Base-by-base conservation (phyloP, 1,140 invertebrate genomes). In the Platyura marginata region DNA sequence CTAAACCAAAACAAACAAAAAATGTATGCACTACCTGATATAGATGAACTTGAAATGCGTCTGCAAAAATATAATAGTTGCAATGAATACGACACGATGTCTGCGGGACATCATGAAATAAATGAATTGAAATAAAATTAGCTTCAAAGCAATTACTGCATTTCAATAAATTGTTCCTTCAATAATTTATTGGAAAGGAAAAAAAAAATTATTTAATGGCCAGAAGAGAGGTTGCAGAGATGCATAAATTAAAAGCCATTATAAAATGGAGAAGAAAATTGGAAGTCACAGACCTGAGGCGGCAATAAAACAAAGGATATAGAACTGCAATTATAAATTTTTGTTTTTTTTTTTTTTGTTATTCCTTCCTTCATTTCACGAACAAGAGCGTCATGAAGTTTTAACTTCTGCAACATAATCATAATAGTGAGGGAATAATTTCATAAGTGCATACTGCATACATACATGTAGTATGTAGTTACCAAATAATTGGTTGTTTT, bases 81-180 rank as follows among this genome's bases (percentile, higher is more conserved):
- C 36, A 21, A 38, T 18, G n/a, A 18, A 38, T 38, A 38, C 36
- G 36, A 38, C 36, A 38, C 36, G 36, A 38, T 38, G 36, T 38
- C 36, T 38, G 36, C 36, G 36, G 36, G 36, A 38, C 19, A 38
- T 38, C 36, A 38, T 38, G 36, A 21, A 38, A 20, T 38, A 38
- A 38, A 38, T 38, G 36, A n/a, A 19, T 38, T 18, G 36, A 38
- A 38, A 38, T 38, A 38, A 38, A 38, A 38, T 38, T 38, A 38
- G 36, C 18, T 38, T 18, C 36, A 38, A 38, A n/a, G 36, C 36
- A 38, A 38, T 38, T 38, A 38, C 36, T 38, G 36, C 36, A 38
- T 38, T 38, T 38, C 36, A 38, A 38, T 38, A 38, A 38, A 38
- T 38, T 38, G 36, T 38, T 38, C 36, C 36, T 10, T 38, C 16